Conservation (phyloP, 2,113 vertebrate species). For the Speoplatyrhinus poulsoni region DNA sequence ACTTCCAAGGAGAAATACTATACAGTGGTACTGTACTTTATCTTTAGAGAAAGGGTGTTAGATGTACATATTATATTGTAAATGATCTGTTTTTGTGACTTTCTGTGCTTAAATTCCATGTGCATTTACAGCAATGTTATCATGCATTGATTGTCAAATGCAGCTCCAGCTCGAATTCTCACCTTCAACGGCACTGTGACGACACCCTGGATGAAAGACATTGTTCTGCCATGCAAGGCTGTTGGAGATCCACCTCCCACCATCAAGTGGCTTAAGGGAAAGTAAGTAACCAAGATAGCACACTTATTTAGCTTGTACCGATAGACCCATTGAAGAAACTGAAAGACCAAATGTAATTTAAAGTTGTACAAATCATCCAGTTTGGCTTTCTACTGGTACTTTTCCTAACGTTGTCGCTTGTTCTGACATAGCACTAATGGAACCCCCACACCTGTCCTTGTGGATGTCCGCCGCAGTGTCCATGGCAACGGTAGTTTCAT, state of each 20-base stretch:
- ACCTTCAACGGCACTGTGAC: slow-evolving; percentile 96
- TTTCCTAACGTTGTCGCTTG: not conserved
- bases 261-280: slow-evolving; percentile 98
- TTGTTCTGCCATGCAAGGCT: slow-evolving; percentile 91
- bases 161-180: slow-evolving; percentile 92
- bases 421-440: slow-evolving; percentile 83
- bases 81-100: no score
- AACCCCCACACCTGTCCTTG: slow-evolving; percentile 89
- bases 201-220: slow-evolving; percentile 98
- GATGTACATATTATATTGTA: no score
- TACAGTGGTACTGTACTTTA: no score
- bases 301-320: no score
- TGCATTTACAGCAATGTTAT: no score
- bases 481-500: slow-evolving; percentile 96
- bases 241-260: slow-evolving; percentile 93
- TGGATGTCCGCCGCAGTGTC: slow-evolving; percentile 90
- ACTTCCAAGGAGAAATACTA: no score
- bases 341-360: not conserved
- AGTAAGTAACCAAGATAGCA: slow-evolving; percentile 74
- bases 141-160: not conserved
- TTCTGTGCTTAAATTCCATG: no score
- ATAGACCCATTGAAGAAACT: no score
- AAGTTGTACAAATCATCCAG: not conserved
- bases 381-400: no score
- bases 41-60: no score